Evolutionary conservation across 2,888 invertebrate species (phyloP).

Genomic region (Sarcophaga variegata): DNA sequence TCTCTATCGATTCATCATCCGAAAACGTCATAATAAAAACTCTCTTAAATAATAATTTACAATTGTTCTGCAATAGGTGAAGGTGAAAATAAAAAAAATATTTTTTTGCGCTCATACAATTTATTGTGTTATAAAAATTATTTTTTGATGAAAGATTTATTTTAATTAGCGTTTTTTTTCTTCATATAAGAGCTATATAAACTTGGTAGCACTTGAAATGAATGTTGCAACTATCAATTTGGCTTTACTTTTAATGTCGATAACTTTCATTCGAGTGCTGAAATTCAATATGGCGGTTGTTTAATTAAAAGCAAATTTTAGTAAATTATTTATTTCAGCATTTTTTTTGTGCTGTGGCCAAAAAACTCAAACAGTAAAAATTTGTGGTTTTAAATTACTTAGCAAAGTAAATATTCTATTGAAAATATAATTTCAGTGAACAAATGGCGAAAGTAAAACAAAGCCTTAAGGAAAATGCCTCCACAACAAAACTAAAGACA

Average conservation of each 20-base stretch:
- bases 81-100: no score
- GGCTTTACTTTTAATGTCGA: background rate
- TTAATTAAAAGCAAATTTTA: conserved; percentile 48
- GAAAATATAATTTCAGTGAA: background rate
- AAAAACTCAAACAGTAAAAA: no score
- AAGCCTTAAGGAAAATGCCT: background rate
- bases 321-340: background rate
- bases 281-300: conserved; percentile 60
- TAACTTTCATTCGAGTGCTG: background rate
- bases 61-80: no score
- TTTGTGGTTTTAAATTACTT: no score
- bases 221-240: background rate
- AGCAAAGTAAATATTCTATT: background rate
- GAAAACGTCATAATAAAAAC: no score
- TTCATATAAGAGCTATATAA: background rate
- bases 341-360: no score
- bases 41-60: no score
- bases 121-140: no score
- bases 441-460: conserved; percentile 22
- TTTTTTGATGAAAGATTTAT: no score
- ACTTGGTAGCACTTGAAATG: background rate
- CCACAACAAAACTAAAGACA: background rate
- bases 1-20: background rate
- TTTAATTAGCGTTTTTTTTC: no score
- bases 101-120: no score